Evolutionary conservation across 2,113 vertebrate genomes (phyloP).

Genomic region (Apodemus speciosus): DNA sequence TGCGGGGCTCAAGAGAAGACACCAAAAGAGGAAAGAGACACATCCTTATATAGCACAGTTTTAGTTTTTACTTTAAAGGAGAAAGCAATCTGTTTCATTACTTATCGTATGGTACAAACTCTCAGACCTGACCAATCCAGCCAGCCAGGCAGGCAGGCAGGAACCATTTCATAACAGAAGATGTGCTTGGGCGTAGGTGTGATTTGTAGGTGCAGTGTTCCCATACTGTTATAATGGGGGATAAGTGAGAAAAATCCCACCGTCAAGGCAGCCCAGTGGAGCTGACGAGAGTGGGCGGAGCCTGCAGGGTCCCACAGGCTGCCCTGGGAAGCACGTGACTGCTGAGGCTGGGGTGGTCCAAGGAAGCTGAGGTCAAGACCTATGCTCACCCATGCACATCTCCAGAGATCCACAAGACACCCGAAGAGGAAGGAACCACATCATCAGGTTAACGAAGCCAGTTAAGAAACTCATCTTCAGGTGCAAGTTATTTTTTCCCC

Average conservation of each 20-base stretch:
- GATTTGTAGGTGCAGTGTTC: not conserved
- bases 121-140: not conserved
- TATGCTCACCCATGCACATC: not conserved
- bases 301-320: not conserved
- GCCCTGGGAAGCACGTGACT: not conserved
- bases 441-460: not conserved
- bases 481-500: not conserved
- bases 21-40: too few relatives aligned
- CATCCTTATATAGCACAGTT: not conserved
- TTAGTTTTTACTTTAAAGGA: not conserved
- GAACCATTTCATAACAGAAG: not conserved
- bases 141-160: too few relatives aligned
- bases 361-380: not conserved
- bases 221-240: too few relatives aligned
- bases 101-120: not conserved
- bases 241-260: not conserved
- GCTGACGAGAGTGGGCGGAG: accelerated
- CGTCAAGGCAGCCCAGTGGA: accelerated
- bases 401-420: not conserved
- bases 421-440: not conserved
- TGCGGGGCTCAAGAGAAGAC: too few relatives aligned
- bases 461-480: not conserved
- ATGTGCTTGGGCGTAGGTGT: not conserved
- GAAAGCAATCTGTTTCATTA: conserved; percentile 8
- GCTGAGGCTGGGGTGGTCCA: not conserved